Evolutionary conservation across 2,888 invertebrate genomes (phyloP), one percentile per base, ranked within the genome.

Genomic region (Leptura quadrifasciata): DNA sequence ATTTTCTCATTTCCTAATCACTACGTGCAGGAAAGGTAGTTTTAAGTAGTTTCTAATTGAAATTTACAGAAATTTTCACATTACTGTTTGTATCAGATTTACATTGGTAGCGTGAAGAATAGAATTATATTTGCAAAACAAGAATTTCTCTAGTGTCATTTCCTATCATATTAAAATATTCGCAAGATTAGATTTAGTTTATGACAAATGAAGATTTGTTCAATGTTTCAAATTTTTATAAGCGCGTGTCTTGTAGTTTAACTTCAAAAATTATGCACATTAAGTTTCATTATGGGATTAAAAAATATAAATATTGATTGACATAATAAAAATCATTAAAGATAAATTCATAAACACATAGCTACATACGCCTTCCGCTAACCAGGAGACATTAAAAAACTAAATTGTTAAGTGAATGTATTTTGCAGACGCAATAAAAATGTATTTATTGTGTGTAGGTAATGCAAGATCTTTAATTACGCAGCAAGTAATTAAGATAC

Each of bases 1-100:
- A 21, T 72, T 75, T 77, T 77, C 57, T 58, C 69, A 17, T 47
- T 18, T 64, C 21, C 47, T 47, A 64, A 15, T 39, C 47, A 47
- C 47, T 47, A 39, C 35, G 35, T 8, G 47, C 47, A n/a, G n/a
- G 15, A 15, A 47, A 2, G 47, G 12, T 47, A 2, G 12, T n/a
- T n/a, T 15, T 2, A n/a, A 47, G 5, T 60, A 31, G 27, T 61
- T 31, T 58, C 20, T 24, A 58, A n/a, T n/a, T 58, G 24, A 58
- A 21, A n/a, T 12, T 58, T 27, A n/a, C 47, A 47, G 47, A 47
- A 47, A n/a, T 47, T 47, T 47, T n/a, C 47, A n/a, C 3, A 47
- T n/a, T 47, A 9, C 35, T 47, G 15, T n/a, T 15, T n/a, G 3
- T 47, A 47, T 47, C 47, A 17, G 47, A 47, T 47, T 47, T 47